Base-by-base conservation (phyloP, 2,797 vertebrate genomes). In the Linurgus olivaceus region DNA sequence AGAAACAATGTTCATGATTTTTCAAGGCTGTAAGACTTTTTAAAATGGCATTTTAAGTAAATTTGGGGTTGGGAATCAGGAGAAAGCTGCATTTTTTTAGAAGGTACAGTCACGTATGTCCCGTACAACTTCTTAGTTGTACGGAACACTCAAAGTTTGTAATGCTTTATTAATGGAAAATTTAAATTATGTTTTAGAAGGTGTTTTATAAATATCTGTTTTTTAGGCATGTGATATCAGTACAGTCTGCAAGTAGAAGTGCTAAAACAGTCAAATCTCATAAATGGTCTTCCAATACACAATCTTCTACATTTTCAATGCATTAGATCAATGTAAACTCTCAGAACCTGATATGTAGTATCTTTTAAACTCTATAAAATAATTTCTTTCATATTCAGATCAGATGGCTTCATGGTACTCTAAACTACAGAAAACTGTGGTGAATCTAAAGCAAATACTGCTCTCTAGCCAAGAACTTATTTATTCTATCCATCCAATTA, bases 191-290 rank as follows among this genome's bases (percentile, higher is more conserved):
- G 33, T 70, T 86, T 94, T 79, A 94, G 59, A 81, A 93, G 47
- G 10, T 48, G 28, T 84, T 84, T 93, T 90, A 76, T 48, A 89
- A 61, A 35, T 86, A 59, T 57, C 51, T 88, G 73, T 48, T 94
- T 65, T 93, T 88, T 82, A 91, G 48, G 48, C 33, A 58, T 62
- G 18, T 72, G 83, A 48, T 85, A 89, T 67, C 72, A 77, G 54
- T 62, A 48, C 7, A 86, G 37, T 74, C 79, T 88, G 38, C 68
- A 93, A 89, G 54, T 80, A 57, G 11, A 97, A 90, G 54, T 77
- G 76, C 78, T 96, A 81, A 96, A 96, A 73, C 66, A 92, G 57
- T 88, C 38, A 94, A 42, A 90, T 91, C 55, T 89, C 51, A 73
- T 54, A 92, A 86, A 90, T 55, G 25, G 71, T 95, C 88, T 72